Percentiles rank a stretch among this genome's conserved stretches.
phyloP scores from a whole-genome alignment of 2,888 invertebrate genomes.

The Monopis laevigella region DNA sequence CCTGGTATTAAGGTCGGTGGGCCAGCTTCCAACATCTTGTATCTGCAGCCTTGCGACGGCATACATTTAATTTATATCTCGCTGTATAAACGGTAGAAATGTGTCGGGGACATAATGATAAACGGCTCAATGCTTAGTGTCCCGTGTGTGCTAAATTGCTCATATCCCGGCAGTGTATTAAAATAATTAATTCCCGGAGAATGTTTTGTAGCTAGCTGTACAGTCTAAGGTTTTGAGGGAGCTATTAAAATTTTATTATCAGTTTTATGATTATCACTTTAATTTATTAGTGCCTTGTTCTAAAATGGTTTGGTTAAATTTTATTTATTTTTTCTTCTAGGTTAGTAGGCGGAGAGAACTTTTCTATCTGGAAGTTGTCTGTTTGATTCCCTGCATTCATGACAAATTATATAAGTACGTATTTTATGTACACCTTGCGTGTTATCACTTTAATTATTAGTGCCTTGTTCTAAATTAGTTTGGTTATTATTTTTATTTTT shows the following conservation, averaged over 20 bases:
- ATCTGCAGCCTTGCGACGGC: conserved; percentile 30
- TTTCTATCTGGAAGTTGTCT: too few relatives aligned
- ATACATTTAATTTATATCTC: conserved; percentile 49
- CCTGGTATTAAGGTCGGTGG: conserved; percentile 36
- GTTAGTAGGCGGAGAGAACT: too few relatives aligned
- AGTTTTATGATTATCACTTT: too few relatives aligned
- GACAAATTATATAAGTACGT: too few relatives aligned
- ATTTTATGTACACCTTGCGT: too few relatives aligned
- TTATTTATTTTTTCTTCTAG: too few relatives aligned
- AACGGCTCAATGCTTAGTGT: conserved; percentile 30
- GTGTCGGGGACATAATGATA: conserved; percentile 36
- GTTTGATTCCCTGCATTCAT: too few relatives aligned
- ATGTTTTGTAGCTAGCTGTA: conserved; percentile 3
- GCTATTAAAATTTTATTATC: conserved; percentile 17
- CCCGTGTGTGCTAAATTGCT: conserved; percentile 33
- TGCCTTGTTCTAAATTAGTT: too few relatives aligned
- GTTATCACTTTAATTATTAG: too few relatives aligned
- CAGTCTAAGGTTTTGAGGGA: conserved; percentile 10
- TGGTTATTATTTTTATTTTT: too few relatives aligned
- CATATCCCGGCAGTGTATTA: conserved; percentile 26
- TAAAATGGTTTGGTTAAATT: too few relatives aligned
- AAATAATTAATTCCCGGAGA: conserved; percentile 29
- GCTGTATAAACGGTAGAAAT: conserved; percentile 24
- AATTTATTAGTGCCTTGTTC: too few relatives aligned
- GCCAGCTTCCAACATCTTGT: conserved; percentile 57